Evolutionary conservation across 2,888 invertebrate genomes (phyloP).

Genomic region (Cephalotes varians): DNA sequence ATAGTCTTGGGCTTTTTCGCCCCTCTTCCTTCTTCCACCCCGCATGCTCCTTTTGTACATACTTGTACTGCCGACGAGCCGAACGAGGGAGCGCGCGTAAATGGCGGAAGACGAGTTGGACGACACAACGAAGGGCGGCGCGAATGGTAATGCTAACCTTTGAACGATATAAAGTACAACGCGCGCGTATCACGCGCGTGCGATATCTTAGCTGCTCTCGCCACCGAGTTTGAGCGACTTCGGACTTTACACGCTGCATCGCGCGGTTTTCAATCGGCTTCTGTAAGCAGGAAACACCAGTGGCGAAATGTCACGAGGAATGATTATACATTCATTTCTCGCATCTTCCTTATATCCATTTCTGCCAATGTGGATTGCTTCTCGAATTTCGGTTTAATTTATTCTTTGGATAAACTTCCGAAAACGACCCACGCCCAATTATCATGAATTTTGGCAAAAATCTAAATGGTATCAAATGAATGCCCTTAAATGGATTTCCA

Average conservation of each 20-base stretch:
- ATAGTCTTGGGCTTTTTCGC: background rate
- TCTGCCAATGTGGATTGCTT: too few relatives aligned
- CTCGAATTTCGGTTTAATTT: too few relatives aligned
- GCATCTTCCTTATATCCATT: background rate
- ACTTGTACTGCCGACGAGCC: slow-evolving; percentile 4
- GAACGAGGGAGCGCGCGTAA: slow-evolving; percentile 20
- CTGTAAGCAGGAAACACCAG: background rate
- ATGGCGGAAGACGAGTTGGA: slow-evolving; percentile 37
- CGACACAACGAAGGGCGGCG: slow-evolving; percentile 28
- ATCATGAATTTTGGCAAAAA: too few relatives aligned
- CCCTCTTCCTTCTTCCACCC: background rate
- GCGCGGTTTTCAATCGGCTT: background rate
- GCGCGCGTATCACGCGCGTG: background rate
- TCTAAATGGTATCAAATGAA: too few relatives aligned
- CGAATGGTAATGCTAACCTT: slow-evolving; percentile 46
- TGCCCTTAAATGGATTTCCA: too few relatives aligned
- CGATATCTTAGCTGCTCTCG: background rate
- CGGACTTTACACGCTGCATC: background rate
- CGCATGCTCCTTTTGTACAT: slow-evolving; percentile 10
- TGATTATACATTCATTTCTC: background rate
- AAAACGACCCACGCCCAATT: too few relatives aligned
- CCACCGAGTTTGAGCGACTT: background rate
- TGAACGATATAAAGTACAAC: slow-evolving; percentile 21
- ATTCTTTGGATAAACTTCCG: too few relatives aligned
- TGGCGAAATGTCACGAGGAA: background rate